Evolutionary conservation across 2,113 vertebrate species (phyloP).

Genomic region (Serilophus lunatus): DNA sequence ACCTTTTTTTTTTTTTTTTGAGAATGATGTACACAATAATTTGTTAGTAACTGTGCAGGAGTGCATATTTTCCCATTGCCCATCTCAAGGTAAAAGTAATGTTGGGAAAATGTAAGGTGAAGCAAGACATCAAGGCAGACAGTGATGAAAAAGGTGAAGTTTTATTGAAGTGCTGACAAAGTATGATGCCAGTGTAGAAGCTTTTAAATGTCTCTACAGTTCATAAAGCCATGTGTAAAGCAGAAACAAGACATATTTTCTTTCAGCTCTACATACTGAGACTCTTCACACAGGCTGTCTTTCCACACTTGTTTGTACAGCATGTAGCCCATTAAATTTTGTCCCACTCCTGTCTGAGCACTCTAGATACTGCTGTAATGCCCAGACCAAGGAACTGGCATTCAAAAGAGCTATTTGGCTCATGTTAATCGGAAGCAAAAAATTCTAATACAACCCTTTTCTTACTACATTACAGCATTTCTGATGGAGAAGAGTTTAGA

Average conservation of each 20-base stretch:
- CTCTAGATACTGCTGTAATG: not conserved
- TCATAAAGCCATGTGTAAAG: not conserved
- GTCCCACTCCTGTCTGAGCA: not conserved
- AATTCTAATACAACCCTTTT: not conserved
- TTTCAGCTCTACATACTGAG: not conserved
- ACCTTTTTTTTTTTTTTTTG: not conserved
- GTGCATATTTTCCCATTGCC: not conserved
- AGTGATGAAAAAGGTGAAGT: not conserved
- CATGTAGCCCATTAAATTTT: not conserved
- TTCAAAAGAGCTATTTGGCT: not conserved
- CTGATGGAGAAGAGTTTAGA: not conserved
- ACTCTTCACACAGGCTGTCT: not conserved
- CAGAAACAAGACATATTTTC: not conserved
- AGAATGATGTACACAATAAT: not conserved
- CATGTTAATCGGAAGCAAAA: not conserved
- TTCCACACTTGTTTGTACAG: not conserved
- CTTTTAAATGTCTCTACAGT: not conserved
- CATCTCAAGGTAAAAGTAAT: not conserved
- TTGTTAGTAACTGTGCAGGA: not conserved
- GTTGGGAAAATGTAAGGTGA: not conserved
- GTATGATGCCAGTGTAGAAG: not conserved
- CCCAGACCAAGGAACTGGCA: not conserved
- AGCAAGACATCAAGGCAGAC: not conserved
- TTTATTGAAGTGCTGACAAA: not conserved
- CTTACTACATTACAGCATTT: not conserved